Base-by-base conservation (phyloP, 1,140 invertebrate species). In the Bombus waltoni region DNA sequence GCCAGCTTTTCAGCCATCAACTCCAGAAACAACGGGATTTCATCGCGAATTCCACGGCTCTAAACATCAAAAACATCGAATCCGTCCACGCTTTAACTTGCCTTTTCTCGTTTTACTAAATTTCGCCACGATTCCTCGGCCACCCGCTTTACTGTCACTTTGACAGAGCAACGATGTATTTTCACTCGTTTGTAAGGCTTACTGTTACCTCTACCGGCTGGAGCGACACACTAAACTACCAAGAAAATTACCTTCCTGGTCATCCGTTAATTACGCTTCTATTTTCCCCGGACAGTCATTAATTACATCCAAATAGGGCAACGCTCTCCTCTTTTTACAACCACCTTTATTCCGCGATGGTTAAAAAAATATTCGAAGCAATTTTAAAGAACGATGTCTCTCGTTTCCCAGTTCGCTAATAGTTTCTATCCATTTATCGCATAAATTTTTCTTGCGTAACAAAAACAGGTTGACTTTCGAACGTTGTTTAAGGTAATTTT, bases 211-310 rank as follows among this genome's bases (percentile, higher is more conserved):
- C 38, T 28, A 15, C 28, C 11, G 11, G 9, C 40, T 11, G 28
- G 83, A 80, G 59, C 57, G 83, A 85, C 83, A 74, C 70, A 73
- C 68, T 85, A 80, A 81, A 85, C 80, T 80, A 74, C 77, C n/a
- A 81, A 81, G 83, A 80, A 85, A 85, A 85, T 85, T 85, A 73
- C 77, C 77, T 53, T 47, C 59, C 47, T 65, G 83, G 77, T 35
- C 83, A 66, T 70, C 53, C 83, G 77, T 85, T 85, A 85, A 85
- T 81, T 85, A 81, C 70, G 57, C 77, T 62, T 73, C 83, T 73
- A 81, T 81, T 85, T 85, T 81, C 70, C 70, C 53, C 53, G 28
- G 83, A 73, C 77, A 66, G 66, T 85, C 77, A 85, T 85, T 85
- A 85, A 85, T 85, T 85, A 85, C 53, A 47, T 68, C 40, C 38